phyloP scores from a whole-genome alignment of 2,888 invertebrate species.

The Nephrotoma flavescens region DNA sequence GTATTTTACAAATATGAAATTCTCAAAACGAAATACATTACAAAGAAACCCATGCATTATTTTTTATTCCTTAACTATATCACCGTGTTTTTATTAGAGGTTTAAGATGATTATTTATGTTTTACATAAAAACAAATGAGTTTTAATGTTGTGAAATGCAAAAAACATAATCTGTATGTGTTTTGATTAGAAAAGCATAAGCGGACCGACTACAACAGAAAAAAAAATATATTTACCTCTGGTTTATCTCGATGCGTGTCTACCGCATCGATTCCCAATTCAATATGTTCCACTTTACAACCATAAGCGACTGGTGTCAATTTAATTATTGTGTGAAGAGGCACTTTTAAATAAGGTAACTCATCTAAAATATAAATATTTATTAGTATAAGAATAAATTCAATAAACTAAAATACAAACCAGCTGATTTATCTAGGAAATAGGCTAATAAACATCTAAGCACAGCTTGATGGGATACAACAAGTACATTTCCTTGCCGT shows the following conservation, averaged over 20 bases:
- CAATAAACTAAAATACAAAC: slow-evolving; percentile 31
- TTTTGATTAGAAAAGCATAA: not conserved
- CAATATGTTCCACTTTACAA: slow-evolving; percentile 89
- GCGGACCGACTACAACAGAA: not conserved
- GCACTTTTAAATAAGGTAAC: slow-evolving; percentile 79
- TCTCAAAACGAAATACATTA: not conserved
- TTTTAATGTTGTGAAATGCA: not conserved
- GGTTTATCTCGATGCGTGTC: slow-evolving; percentile 94
- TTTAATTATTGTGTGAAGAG: slow-evolving; percentile 90
- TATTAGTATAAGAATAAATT: not conserved
- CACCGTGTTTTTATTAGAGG: not conserved
- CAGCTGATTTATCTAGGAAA: slow-evolving; percentile 89
- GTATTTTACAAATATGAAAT: not conserved
- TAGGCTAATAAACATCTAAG: slow-evolving; percentile 91
- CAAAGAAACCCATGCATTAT: not conserved
- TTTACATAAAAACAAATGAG: not conserved
- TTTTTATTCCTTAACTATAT: not conserved
- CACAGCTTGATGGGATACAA: slow-evolving; percentile 95
- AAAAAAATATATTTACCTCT: slow-evolving; percentile 35
- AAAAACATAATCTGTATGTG: not conserved
- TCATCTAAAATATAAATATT: slow-evolving; percentile 45
- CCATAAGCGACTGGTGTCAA: slow-evolving; percentile 97
- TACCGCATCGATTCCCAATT: slow-evolving; percentile 82
- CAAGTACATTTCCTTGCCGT: slow-evolving; percentile 88
- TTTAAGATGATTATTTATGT: not conserved